Conservation (phyloP, 2,797 vertebrate genomes). For the Chiloscyllium punctatum region DNA sequence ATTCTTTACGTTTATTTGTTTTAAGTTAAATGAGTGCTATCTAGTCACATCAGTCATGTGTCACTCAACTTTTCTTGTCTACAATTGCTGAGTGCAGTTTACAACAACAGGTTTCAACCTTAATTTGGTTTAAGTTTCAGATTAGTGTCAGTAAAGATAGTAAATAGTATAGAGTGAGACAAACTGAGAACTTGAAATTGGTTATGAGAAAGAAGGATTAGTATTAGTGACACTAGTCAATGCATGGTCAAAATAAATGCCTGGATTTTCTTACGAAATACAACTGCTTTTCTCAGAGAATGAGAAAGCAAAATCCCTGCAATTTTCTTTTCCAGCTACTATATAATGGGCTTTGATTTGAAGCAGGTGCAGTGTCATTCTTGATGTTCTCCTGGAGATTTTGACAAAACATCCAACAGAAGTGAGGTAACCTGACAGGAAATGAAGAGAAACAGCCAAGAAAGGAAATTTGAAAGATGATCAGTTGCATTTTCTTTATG, state of each 20-base stretch:
- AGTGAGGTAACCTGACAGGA: slow-evolving; percentile 17
- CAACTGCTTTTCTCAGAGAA: slow-evolving; percentile 14
- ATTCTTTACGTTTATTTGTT: background rate
- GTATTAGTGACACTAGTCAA: too few species aligned
- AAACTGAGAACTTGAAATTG: background rate
- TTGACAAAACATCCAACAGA: background rate
- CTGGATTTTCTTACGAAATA: background rate
- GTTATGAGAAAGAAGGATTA: background rate
- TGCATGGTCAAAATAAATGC: background rate
- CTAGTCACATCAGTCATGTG: background rate
- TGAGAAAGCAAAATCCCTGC: background rate
- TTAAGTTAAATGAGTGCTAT: background rate
- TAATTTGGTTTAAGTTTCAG: background rate
- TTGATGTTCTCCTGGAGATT: slow-evolving; percentile 4
- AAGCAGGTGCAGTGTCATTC: background rate
- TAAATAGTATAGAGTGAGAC: background rate
- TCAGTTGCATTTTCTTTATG: background rate
- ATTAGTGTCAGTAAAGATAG: background rate
- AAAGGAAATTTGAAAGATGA: slow-evolving; percentile 7
- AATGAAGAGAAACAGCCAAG: background rate
- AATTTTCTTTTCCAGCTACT: background rate
- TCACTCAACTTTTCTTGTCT: background rate
- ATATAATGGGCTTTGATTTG: background rate
- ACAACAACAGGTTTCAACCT: background rate
- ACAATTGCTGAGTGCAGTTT: background rate